Percentiles rank a stretch among this genome's conserved stretches.
Conservation (phyloP, 1,140 invertebrate genomes). For the Watersipora subatra region DNA sequence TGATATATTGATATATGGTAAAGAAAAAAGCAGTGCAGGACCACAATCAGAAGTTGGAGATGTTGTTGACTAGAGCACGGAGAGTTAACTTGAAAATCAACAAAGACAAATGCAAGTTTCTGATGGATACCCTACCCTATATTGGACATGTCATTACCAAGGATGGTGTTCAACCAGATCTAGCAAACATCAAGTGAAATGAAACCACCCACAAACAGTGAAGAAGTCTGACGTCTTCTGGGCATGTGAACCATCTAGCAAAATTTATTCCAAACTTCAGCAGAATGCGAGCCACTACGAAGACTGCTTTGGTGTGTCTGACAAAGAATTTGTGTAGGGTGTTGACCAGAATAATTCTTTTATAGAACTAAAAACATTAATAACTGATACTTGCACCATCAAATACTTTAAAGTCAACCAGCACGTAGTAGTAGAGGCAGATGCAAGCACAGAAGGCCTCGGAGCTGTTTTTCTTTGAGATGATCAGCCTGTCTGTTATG, state of each 20-base stretch:
- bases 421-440: constrained; percentile 15
- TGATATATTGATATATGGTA: constrained; percentile 11
- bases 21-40: constrained; percentile 9
- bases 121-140: constrained; percentile 3
- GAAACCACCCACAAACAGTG: constrained; percentile 10
- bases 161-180: constrained; percentile 31
- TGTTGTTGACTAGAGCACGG: not conserved
- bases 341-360: not conserved
- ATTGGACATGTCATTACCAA: constrained; percentile 22
- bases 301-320: not conserved
- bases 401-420: constrained; percentile 11
- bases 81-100: constrained; percentile 31
- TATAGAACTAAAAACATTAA: not conserved
- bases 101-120: constrained; percentile 19
- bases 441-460: constrained; percentile 33
- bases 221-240: constrained; percentile 8
- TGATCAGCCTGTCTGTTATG: constrained; percentile 30
- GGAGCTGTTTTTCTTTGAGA: constrained; percentile 37
- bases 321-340: not conserved
- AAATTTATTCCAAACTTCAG: constrained; percentile 15
- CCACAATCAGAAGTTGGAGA: constrained; percentile 9
- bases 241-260: constrained; percentile 14
- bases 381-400: constrained; percentile 7
- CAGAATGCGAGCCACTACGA: not conserved
- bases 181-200: constrained; percentile 23